Percentiles rank a stretch among this genome's conserved stretches.
Conservation (phyloP, 2,888 invertebrate genomes). For the Cephus pulcher region DNA sequence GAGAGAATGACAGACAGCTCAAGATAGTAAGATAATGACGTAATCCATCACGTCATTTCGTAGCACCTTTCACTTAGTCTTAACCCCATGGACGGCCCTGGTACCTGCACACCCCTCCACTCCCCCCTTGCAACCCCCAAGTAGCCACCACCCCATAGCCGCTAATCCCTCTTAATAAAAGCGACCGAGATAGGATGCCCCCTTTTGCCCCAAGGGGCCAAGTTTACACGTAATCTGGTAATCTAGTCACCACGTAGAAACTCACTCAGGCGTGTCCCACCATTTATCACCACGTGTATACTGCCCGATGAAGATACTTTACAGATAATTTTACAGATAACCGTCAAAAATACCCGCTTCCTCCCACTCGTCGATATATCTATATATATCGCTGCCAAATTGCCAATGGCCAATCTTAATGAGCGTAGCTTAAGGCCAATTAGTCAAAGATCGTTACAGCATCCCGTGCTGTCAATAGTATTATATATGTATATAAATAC, state of each 20-base stretch:
- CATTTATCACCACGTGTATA: neutral
- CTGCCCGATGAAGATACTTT: neutral
- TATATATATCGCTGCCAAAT: too few species aligned
- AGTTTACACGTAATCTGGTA: neutral
- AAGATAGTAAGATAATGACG: neutral
- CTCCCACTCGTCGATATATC: too few species aligned
- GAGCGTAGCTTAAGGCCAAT: neutral
- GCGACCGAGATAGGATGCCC: neutral
- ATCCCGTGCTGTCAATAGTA: neutral
- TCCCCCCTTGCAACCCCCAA: too few species aligned
- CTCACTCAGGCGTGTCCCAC: neutral
- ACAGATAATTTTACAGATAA: too few species aligned
- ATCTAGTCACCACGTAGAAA: neutral
- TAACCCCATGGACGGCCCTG: neutral
- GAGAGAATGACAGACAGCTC: neutral
- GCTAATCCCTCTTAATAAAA: neutral
- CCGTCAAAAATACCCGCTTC: too few species aligned
- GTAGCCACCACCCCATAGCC: neutral
- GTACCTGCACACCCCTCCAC: too few species aligned
- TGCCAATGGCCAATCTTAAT: too few species aligned
- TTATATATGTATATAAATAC: neutral
- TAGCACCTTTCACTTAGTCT: neutral
- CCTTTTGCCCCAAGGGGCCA: neutral
- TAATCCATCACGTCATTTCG: slow-evolving; percentile 21
- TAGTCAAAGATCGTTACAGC: neutral